Percentiles rank a stretch among this genome's conserved stretches.
Conservation (phyloP, 1,140 invertebrate genomes). For the Sminthurinus signatus region DNA sequence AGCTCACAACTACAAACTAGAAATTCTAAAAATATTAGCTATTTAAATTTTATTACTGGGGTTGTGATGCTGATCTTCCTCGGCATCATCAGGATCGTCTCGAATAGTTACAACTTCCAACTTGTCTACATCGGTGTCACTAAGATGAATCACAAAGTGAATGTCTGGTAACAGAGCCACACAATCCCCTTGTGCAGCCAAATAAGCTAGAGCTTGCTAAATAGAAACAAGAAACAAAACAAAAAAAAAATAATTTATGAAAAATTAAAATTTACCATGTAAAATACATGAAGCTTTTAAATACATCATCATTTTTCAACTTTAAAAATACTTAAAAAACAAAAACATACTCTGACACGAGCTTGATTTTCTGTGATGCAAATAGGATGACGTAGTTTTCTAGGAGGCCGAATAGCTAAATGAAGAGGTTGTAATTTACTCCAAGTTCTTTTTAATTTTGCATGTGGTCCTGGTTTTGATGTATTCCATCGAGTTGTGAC, state of each 20-base stretch:
- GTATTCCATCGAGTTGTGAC: conserved; percentile 18
- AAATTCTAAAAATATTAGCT: too few relatives aligned
- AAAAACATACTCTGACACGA: conserved; percentile 19
- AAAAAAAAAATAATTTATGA: too few relatives aligned
- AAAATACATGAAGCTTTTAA: too few relatives aligned
- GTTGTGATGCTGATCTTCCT: too few relatives aligned
- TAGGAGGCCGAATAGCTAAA: conserved; percentile 20
- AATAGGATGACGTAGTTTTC: background rate
- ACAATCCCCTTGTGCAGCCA: conserved; percentile 25
- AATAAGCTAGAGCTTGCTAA: conserved; percentile 23
- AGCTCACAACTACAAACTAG: too few relatives aligned
- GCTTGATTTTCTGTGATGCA: conserved; percentile 19
- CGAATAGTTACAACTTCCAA: conserved; percentile 17
- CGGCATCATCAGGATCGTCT: background rate
- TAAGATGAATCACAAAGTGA: conserved; percentile 24
- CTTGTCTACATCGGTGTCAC: conserved; percentile 30
- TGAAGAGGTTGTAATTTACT: conserved; percentile 20
- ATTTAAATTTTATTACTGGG: too few relatives aligned
- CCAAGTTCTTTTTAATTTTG: background rate
- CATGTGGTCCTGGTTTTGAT: conserved; percentile 10
- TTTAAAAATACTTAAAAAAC: too few relatives aligned
- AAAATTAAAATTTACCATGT: too few relatives aligned
- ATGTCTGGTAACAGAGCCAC: conserved; percentile 23
- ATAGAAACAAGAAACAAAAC: background rate
- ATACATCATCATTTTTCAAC: too few relatives aligned